Percentiles rank a stretch among this genome's conserved stretches.
These are phyloP conservation scores for Lycocerus yunnanus DNA, from an alignment of 2,888 invertebrate species.

Conservation along the genomic window DNA sequence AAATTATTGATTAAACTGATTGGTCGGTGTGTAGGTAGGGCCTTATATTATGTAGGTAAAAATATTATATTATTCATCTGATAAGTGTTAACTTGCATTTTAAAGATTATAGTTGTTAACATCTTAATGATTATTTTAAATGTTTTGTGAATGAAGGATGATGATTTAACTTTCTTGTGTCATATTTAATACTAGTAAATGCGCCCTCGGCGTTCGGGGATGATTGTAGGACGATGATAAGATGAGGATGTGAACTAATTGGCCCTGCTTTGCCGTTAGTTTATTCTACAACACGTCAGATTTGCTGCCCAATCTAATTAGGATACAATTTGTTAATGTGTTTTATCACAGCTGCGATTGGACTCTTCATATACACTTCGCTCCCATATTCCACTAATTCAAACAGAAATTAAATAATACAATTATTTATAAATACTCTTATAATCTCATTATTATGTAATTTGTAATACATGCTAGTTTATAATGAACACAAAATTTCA, in stretches of 20 bases:
- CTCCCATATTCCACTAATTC: conserved; percentile 40
- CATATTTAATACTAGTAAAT: conserved; percentile 8
- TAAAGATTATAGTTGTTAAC: not conserved
- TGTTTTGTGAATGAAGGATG: conserved; percentile 10
- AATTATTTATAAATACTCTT: conserved; percentile 49
- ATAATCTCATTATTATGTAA: conserved; percentile 41
- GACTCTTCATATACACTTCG: conserved; percentile 45
- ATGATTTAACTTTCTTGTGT: conserved; percentile 1
- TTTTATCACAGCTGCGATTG: conserved; percentile 56
- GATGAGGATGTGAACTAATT: conserved; percentile 49
- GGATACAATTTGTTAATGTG: conserved; percentile 58
- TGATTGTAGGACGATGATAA: conserved; percentile 38
- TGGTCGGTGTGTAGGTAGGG: conserved; percentile 37
- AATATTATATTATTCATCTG: not conserved
- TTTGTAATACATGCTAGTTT: conserved; percentile 39
- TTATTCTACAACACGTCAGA: conserved; percentile 54
- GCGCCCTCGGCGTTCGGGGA: conserved; percentile 28
- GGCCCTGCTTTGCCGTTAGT: conserved; percentile 49
- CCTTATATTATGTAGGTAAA: conserved; percentile 1
- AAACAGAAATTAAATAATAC: conserved; percentile 48
- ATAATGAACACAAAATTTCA: conserved; percentile 21
- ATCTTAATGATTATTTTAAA: conserved; percentile 2
- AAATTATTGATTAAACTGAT: conserved; percentile 43
- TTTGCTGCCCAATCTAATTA: conserved; percentile 57
- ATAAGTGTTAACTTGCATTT: not conserved